phyloP scores from a whole-genome alignment of 2,113 vertebrate genomes.

The Plestiodon gilberti region DNA sequence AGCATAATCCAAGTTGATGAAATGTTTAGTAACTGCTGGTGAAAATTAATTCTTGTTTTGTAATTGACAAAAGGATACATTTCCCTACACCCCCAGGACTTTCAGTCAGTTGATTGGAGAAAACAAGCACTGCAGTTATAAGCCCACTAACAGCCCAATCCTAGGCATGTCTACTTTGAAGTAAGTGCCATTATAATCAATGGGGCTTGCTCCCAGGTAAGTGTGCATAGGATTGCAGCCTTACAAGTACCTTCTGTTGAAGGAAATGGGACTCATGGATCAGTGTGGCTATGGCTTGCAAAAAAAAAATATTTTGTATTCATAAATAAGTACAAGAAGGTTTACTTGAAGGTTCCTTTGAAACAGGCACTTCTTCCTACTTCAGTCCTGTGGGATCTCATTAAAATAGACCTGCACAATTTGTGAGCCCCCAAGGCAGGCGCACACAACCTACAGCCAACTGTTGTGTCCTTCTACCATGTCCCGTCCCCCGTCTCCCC shows the following conservation, averaged over 20 bases:
- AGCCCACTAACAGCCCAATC: too few species aligned
- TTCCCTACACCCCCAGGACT: conserved; percentile 9
- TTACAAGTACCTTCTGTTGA: neutral
- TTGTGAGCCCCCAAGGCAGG: neutral
- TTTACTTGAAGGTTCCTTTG: conserved; percentile 39
- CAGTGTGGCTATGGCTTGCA: neutral
- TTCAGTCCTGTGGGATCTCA: neutral
- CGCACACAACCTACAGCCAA: neutral
- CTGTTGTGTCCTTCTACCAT: too few species aligned
- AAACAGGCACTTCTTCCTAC: neutral
- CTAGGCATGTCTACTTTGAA: too few species aligned
- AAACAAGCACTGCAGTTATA: neutral
- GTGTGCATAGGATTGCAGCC: too few species aligned
- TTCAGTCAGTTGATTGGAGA: conserved; percentile 46
- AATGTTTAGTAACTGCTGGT: neutral
- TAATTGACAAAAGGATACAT: conserved; percentile 2
- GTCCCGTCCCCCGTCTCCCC: neutral
- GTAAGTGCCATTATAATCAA: too few species aligned
- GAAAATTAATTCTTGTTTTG: conserved; percentile 24
- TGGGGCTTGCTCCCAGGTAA: too few species aligned
- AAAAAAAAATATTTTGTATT: neutral
- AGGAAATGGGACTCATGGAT: neutral
- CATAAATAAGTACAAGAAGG: neutral
- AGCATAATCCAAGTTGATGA: neutral
- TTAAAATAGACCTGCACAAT: neutral